Percentiles rank a stretch among this genome's conserved stretches.
Evolutionary conservation across 2,888 invertebrate genomes (phyloP).

Genomic region (Drosophila stalkeri): DNA sequence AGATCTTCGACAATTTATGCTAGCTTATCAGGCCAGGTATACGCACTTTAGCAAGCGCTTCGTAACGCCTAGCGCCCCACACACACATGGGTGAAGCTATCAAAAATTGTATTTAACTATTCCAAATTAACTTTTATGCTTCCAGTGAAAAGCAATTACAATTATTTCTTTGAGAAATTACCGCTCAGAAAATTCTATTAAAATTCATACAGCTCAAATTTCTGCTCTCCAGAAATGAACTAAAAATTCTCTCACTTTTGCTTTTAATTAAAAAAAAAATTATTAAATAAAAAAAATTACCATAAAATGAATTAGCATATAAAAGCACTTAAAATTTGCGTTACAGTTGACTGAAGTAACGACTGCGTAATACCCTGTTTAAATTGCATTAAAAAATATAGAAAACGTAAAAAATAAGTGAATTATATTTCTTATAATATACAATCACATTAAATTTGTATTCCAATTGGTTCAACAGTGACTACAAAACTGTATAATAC

Average conservation of each 20-base stretch:
- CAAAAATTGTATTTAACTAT: slow-evolving; percentile 2
- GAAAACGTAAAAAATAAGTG: too few relatives aligned
- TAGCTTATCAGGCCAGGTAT: background rate
- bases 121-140: slow-evolving; percentile 25
- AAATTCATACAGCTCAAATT: background rate
- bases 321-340: background rate
- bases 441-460: too few relatives aligned
- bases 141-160: slow-evolving; percentile 18
- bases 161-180: slow-evolving; percentile 18
- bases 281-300: background rate
- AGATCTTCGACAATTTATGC: slow-evolving; percentile 31
- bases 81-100: background rate
- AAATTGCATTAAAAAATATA: too few relatives aligned
- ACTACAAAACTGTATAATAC: background rate
- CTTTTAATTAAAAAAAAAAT: slow-evolving; percentile 4
- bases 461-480: background rate
- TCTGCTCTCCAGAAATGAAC: background rate
- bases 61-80: background rate
- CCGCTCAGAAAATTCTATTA: slow-evolving; percentile 16
- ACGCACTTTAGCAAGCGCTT: background rate
- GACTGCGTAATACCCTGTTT: slow-evolving; percentile 11
- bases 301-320: slow-evolving; percentile 15
- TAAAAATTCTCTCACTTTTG: slow-evolving; percentile 3
- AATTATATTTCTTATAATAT: too few relatives aligned
- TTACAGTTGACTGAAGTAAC: background rate